phyloP scores from a whole-genome alignment of 1,140 invertebrate species.

The Drosophila fuyamai region DNA sequence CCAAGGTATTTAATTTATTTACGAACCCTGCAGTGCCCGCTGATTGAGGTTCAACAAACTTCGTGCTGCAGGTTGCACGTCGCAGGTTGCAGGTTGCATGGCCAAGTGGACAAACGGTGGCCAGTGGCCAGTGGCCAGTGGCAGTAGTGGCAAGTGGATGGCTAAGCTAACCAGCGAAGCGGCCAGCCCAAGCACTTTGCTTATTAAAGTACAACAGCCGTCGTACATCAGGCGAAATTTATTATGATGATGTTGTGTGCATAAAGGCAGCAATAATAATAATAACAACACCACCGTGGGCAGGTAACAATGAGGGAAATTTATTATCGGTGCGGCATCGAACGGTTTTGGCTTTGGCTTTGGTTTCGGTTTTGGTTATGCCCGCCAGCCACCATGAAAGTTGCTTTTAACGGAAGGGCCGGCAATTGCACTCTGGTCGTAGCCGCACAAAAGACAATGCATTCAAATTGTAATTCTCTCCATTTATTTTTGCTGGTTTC shows the following conservation, averaged over 20 bases:
- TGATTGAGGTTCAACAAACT: slow-evolving; percentile 51
- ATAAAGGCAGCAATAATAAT: slow-evolving; percentile 47
- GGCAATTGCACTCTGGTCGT: slow-evolving; percentile 47
- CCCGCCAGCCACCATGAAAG: slow-evolving; percentile 57
- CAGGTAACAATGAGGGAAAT: slow-evolving; percentile 77
- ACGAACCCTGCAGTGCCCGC: slow-evolving; percentile 35
- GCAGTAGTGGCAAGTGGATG: slow-evolving; percentile 41
- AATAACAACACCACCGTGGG: slow-evolving; percentile 44
- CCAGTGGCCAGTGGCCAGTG: slow-evolving; percentile 47
- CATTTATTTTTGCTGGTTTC: slow-evolving; percentile 32
- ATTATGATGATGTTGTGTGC: slow-evolving; percentile 81
- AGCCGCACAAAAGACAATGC: slow-evolving; percentile 57
- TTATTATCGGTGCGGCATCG: slow-evolving; percentile 79
- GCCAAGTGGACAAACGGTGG: slow-evolving; percentile 73
- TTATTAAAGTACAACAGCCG: slow-evolving; percentile 77
- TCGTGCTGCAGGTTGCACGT: slow-evolving; percentile 16
- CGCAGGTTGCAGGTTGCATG: slow-evolving; percentile 54
- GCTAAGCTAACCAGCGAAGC: slow-evolving; percentile 56
- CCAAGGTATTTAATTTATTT: slow-evolving; percentile 51
- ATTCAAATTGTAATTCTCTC: slow-evolving; percentile 67
- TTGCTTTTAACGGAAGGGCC: slow-evolving; percentile 71
- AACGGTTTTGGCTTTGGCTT: slow-evolving; percentile 70
- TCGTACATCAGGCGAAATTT: slow-evolving; percentile 78
- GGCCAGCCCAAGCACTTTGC: slow-evolving; percentile 78
- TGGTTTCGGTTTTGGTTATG: slow-evolving; percentile 29